Evolutionary conservation across 2,797 vertebrate genomes (phyloP), one percentile per base, ranked within the genome.

Genomic region (Ciconia nigra): DNA sequence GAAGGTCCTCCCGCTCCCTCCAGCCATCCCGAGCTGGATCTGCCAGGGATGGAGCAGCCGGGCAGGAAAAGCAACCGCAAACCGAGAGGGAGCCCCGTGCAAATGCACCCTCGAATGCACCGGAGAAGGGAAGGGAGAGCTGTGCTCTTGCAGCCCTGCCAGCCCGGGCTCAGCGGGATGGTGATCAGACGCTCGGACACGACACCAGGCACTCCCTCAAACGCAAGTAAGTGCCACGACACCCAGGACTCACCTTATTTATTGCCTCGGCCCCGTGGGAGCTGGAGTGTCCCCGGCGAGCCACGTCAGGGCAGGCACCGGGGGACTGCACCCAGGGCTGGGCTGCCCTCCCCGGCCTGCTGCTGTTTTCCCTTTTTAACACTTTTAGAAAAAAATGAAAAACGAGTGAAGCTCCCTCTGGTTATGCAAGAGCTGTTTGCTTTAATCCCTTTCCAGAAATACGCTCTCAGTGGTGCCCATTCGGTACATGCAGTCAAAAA

Each of bases 171-270:
- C 61, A 20, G 12, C 0, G 0, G 39, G 62, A 41, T 0, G 3
- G n/a, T 5, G 49, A 19, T 11, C 65, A 26, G 54, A 47, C 3
- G 1, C 33, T 47, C 0, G 2, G 54, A 33, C 10, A n/a, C 0
- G 1, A 10, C 59, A 25, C 39, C 62, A 19, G 31, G 9, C 25
- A 4, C 19, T 17, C 31, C 63, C 51, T 22, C 21, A 16, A 52
- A 46, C 1, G 4, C 67, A 24, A 54, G 10, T 0, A 13, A 37
- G 20, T 2, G 33, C 16, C 1, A 2, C 1, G 2, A 37, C 44
- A 31, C 11, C 44, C 83, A 58, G 35, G 25, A 59, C 28, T 74
- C 88, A 11, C 72, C 88, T 72, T 35, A 41, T n/a, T 83, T 54
- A 52, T n/a, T 3, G 5, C n/a, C 52, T 52, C 3, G 3, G 29